These are phyloP conservation scores for Polypterus senegalus DNA, from an alignment of 2,113 vertebrate species.

Conservation along the genomic window DNA sequence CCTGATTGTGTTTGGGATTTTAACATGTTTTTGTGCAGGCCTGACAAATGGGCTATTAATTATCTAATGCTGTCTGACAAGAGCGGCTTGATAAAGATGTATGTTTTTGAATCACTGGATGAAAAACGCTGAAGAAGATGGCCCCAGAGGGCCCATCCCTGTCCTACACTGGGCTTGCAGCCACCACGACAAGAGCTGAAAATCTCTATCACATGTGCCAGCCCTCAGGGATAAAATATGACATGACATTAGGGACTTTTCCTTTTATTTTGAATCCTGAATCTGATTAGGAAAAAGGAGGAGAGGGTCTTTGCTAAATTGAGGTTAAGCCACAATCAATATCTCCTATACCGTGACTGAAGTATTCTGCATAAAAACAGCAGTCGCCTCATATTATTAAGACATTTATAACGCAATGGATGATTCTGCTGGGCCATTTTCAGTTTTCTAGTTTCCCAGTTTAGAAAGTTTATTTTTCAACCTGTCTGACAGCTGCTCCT, in stretches of 20 bases:
- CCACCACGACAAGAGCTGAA: conserved; percentile 62
- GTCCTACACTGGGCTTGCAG: conserved; percentile 64
- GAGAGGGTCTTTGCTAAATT: conserved; percentile 71
- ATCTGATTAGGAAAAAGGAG: conserved; percentile 67
- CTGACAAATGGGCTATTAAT: conserved; percentile 99
- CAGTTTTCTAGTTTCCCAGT: conserved; percentile 51
- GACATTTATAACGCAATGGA: conserved; percentile 59
- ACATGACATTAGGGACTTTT: conserved; percentile 58
- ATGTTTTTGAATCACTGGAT: conserved; percentile 78
- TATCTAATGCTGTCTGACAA: conserved; percentile 99
- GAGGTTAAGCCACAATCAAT: conserved; percentile 92
- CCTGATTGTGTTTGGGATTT: conserved; percentile 86
- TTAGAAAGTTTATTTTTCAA: conserved; percentile 78
- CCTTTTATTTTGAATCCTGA: conserved; percentile 35
- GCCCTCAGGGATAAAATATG: conserved; percentile 66
- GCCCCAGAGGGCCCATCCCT: conserved; percentile 53
- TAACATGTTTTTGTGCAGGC: conserved; percentile 88
- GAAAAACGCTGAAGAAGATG: conserved; percentile 60
- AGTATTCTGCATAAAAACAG: conserved; percentile 63
- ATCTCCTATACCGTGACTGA: conserved; percentile 69
- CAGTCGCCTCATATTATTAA: conserved; percentile 82
- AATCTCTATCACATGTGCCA: conserved; percentile 57
- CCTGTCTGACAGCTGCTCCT: conserved; percentile 78
- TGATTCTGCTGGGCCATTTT: conserved; percentile 62
- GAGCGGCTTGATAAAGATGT: conserved; percentile 98